These are phyloP conservation scores for Lordiphosa mommai DNA, from an alignment of 1,140 invertebrate species.

Conservation along the genomic window DNA sequence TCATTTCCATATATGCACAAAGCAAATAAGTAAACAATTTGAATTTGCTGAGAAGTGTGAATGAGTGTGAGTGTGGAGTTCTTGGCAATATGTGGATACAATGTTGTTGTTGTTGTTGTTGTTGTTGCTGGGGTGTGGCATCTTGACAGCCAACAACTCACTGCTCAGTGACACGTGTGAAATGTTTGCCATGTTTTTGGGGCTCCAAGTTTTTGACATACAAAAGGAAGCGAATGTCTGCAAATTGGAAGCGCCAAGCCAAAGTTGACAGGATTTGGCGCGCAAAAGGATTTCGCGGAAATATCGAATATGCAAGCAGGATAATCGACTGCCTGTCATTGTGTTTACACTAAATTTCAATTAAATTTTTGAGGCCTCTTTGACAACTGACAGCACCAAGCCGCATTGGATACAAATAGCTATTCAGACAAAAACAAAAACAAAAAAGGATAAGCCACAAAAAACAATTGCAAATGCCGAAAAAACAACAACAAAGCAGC, in stretches of 20 bases:
- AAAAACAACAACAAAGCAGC: conserved; percentile 56
- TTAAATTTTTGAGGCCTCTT: conserved; percentile 66
- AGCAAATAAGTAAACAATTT: conserved; percentile 71
- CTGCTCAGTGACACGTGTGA: conserved; percentile 71
- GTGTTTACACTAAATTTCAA: conserved; percentile 77
- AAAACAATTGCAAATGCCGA: conserved; percentile 64
- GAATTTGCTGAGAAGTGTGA: conserved; percentile 17
- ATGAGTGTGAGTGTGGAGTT: not conserved
- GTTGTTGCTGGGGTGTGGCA: conserved; percentile 25
- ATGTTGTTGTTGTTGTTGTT: conserved; percentile 13
- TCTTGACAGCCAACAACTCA: conserved; percentile 60
- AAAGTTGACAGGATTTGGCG: conserved; percentile 65
- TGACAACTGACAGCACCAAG: conserved; percentile 55
- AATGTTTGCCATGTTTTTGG: conserved; percentile 46
- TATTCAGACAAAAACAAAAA: conserved; percentile 6
- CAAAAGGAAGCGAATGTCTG: conserved; percentile 48
- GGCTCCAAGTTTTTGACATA: conserved; percentile 58
- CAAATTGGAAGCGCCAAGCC: conserved; percentile 64
- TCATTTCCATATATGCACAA: conserved; percentile 74
- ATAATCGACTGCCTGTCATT: conserved; percentile 74
- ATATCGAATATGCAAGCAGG: conserved; percentile 37
- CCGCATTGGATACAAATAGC: conserved; percentile 21
- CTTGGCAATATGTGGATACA: conserved; percentile 21
- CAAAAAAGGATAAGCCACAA: conserved; percentile 3
- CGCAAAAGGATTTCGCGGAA: conserved; percentile 56